Conservation (phyloP, 2,888 invertebrate species). For the Amorpha juglandis region DNA sequence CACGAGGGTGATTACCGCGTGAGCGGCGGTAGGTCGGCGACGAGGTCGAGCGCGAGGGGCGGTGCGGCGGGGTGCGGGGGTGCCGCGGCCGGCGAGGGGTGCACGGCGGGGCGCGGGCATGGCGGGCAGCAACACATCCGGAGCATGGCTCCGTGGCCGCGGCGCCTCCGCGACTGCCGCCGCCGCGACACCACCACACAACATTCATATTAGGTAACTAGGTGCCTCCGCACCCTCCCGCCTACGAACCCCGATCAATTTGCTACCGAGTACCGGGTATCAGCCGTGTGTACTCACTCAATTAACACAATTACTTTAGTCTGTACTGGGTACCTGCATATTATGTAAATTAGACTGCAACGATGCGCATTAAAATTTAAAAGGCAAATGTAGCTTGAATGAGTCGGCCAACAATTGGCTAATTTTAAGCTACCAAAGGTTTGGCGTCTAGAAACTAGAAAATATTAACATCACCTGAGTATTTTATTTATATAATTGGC, state of each 20-base stretch:
- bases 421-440: background rate
- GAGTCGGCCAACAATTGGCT: background rate
- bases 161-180: conserved; percentile 70
- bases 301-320: conserved; percentile 7
- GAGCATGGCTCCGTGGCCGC: conserved; percentile 73
- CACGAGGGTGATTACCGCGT: conserved; percentile 61
- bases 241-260: conserved; percentile 54
- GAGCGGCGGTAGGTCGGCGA: conserved; percentile 72
- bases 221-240: conserved; percentile 34
- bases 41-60: conserved; percentile 68
- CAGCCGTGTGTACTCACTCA: conserved; percentile 19
- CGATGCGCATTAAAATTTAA: conserved; percentile 1
- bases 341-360: conserved; percentile 60
- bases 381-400: background rate
- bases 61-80: conserved; percentile 45
- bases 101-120: conserved; percentile 53
- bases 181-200: conserved; percentile 57
- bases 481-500: conserved; percentile 7
- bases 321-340: conserved; percentile 54
- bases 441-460: background rate
- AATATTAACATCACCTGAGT: background rate
- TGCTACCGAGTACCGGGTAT: conserved; percentile 34
- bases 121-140: conserved; percentile 63
- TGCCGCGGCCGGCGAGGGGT: conserved; percentile 49
- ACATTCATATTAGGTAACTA: conserved; percentile 34